Base-by-base conservation (phyloP, 2,888 invertebrate genomes). In the Theretra japonica region DNA sequence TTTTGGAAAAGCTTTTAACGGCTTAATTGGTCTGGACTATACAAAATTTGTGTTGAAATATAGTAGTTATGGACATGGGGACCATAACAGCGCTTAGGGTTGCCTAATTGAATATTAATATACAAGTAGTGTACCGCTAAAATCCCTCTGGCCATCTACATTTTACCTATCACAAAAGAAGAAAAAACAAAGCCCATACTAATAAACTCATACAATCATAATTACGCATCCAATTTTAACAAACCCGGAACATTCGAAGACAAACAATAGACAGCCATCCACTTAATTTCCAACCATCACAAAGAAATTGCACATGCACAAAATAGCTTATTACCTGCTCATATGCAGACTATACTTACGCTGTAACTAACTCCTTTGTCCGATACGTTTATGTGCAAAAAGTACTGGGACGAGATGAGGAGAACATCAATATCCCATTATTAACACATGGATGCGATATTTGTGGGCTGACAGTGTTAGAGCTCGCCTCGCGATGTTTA, bases 371-470 rank as follows among this genome's bases (percentile, higher is more conserved):
- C 75, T 72, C 77, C 75, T 79, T 79, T 80, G 80, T 75, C 70
- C 70, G 74, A 71, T 77, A 69, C 69, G 72, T 79, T 81, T 82
- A 81, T 77, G 79, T 79, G 79, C 79, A 81, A 80, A 81, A 83
- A 83, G 80, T 72, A 78, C 78, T 77, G 78, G 75, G 74, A 79
- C 77, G 73, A 72, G 73, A 73, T 72, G 76, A 77, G 74, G 77
- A 76, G 73, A 74, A 75, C 83, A 81, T 86, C 82, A 82, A 84
- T 83, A 81, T 79, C 73, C 77, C 78, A 83, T 86, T 86, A 86
- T 88, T 83, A 85, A 80, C 82, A 82, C 80, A 78, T 84, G 79
- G 81, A 85, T 85, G 84, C 78, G 82, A 85, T 86, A 88, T 87
- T 87, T 62, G 73, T 70, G 70, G 70, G 73, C 60, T 73, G 74